These are phyloP conservation scores for Rhinoraja longicauda DNA, from an alignment of 2,797 vertebrate genomes.

Conservation along the genomic window DNA sequence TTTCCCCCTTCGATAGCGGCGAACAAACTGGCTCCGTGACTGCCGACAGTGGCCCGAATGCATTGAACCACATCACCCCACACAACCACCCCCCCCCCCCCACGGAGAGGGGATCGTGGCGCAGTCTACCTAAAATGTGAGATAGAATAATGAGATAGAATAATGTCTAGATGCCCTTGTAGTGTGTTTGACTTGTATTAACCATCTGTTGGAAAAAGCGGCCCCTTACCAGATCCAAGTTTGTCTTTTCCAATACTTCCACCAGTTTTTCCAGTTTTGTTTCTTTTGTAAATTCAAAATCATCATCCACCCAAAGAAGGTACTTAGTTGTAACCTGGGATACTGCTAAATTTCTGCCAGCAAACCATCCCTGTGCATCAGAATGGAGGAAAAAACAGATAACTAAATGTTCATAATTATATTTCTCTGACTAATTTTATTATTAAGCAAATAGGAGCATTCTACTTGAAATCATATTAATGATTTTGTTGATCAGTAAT, in stretches of 20 bases:
- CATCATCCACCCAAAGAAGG: conserved; percentile 68
- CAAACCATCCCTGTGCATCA: conserved; percentile 54
- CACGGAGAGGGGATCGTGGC: too few species aligned
- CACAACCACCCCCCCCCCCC: too few species aligned
- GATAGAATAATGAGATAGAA: too few species aligned
- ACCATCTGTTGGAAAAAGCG: too few species aligned
- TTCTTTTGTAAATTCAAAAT: conserved; percentile 56
- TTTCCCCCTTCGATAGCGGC: too few species aligned
- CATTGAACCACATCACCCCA: too few species aligned
- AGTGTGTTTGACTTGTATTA: too few species aligned
- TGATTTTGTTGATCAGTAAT: not conserved
- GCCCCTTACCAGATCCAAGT: conserved; percentile 62
- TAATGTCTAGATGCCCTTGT: too few species aligned
- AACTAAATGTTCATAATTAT: not conserved
- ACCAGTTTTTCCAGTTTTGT: conserved; percentile 62
- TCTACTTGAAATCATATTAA: not conserved
- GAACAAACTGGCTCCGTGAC: too few species aligned
- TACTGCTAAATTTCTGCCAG: conserved; percentile 58
- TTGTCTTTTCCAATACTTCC: conserved; percentile 58
- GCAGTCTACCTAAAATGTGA: too few species aligned
- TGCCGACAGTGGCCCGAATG: too few species aligned
- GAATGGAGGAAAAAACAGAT: not conserved
- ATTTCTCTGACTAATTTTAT: not conserved
- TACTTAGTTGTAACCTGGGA: conserved; percentile 72
- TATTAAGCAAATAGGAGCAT: not conserved